Conservation (phyloP, 2,113 vertebrate species). For the Thalassoma bifasciatum region DNA sequence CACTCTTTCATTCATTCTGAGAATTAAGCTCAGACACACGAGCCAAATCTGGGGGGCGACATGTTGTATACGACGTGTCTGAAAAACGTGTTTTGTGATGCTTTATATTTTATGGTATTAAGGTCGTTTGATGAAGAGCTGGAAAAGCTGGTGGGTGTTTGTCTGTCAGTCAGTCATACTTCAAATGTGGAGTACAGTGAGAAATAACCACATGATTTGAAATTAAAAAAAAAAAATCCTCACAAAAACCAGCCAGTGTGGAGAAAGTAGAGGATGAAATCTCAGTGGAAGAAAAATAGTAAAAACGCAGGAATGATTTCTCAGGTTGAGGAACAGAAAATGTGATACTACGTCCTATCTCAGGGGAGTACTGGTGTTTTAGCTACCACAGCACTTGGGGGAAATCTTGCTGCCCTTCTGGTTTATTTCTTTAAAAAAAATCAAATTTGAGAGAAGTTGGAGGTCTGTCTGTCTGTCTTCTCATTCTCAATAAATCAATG, state of each 20-base stretch:
- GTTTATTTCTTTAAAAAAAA: conserved; percentile 9
- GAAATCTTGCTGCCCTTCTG: background rate
- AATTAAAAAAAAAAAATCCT: too few species aligned
- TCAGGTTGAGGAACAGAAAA: background rate
- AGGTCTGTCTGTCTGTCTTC: too few species aligned
- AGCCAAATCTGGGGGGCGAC: background rate
- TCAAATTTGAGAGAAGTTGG: too few species aligned
- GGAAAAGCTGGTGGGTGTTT: background rate
- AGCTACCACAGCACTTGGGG: conserved; percentile 1
- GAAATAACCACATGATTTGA: too few species aligned
- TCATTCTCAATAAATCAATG: too few species aligned
- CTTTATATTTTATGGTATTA: background rate
- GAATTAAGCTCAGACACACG: background rate
- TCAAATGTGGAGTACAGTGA: too few species aligned
- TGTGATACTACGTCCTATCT: background rate
- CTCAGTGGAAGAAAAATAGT: too few species aligned
- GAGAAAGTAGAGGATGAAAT: too few species aligned
- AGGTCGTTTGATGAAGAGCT: background rate
- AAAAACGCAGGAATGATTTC: too few species aligned
- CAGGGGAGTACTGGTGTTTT: conserved; percentile 1
- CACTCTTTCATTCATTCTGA: background rate
- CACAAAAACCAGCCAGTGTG: too few species aligned
- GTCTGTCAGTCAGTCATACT: background rate
- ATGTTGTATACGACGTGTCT: background rate
- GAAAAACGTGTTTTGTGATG: background rate